Conservation (phyloP, 2,797 vertebrate genomes). For the Eidolon dupreanum region DNA sequence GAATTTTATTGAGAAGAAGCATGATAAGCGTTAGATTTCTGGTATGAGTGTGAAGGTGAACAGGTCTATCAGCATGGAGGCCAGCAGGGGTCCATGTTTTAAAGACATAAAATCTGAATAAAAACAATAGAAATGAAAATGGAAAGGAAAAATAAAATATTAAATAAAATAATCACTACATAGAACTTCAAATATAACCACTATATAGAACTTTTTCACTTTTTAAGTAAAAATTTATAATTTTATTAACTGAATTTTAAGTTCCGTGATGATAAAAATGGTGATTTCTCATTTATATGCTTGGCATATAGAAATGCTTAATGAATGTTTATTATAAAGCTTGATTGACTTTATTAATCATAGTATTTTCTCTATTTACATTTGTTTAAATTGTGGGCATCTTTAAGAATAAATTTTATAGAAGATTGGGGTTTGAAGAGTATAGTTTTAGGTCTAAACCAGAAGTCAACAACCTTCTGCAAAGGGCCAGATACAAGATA, state of each 20-base stretch:
- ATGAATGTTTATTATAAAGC: not conserved
- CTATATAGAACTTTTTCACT: not conserved
- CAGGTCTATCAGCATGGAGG: not conserved
- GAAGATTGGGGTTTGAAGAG: not conserved
- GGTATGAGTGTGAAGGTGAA: not conserved
- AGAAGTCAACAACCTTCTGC: not conserved
- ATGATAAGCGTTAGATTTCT: not conserved
- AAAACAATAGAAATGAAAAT: not conserved
- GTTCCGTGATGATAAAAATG: not conserved
- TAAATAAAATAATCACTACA: not conserved
- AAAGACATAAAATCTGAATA: not conserved
- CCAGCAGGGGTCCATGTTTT: not conserved
- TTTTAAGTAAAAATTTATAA: not conserved
- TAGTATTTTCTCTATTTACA: not conserved
- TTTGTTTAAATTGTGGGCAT: not conserved
- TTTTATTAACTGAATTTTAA: slow-evolving; percentile 2
- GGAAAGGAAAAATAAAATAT: not conserved
- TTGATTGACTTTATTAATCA: not conserved
- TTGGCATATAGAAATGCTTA: not conserved
- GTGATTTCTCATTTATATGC: not conserved
- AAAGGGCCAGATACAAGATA: not conserved
- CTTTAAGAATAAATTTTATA: not conserved
- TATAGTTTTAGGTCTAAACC: not conserved
- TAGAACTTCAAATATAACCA: not conserved
- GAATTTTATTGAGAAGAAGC: not conserved